Percentiles rank a stretch among this genome's conserved stretches.
Conservation (phyloP, 53 echinoderm and acorn worm species). For the Crossaster papposus region DNA sequence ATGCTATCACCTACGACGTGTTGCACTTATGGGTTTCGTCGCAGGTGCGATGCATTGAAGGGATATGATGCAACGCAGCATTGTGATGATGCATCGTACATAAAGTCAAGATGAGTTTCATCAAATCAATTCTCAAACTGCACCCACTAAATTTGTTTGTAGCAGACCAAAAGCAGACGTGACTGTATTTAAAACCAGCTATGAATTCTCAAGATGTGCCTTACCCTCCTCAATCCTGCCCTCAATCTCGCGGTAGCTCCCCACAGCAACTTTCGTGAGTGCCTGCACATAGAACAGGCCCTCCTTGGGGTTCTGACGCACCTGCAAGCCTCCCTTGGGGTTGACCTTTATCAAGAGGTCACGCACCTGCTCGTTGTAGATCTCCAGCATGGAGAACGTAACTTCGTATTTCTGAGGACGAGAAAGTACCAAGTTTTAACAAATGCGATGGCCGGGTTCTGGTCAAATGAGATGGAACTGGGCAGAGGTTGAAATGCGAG, state of each 20-base stretch:
- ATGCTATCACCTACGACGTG: too few relatives aligned
- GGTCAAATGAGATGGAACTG: too few relatives aligned
- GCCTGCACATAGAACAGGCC: slow-evolving; percentile 94
- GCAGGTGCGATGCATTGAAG: too few relatives aligned
- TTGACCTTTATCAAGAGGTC: slow-evolving; percentile 94
- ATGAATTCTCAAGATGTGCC: not conserved
- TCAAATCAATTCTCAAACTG: too few relatives aligned
- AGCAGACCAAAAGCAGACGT: too few relatives aligned
- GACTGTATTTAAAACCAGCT: not conserved
- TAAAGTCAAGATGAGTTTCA: too few relatives aligned
- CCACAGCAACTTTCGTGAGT: slow-evolving; percentile 92
- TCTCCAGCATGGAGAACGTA: slow-evolving; percentile 98
- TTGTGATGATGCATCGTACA: too few relatives aligned
- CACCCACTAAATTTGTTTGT: too few relatives aligned
- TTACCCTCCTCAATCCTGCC: slow-evolving; percentile 92
- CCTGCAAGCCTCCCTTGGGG: slow-evolving; percentile 92
- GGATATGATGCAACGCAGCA: too few relatives aligned
- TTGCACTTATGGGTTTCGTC: too few relatives aligned
- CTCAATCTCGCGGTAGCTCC: slow-evolving; percentile 98
- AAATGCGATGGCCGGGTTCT: too few relatives aligned
- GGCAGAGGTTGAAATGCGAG: too few relatives aligned
- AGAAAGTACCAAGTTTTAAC: not conserved
- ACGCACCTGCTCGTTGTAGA: slow-evolving; percentile 99
- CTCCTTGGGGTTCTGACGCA: slow-evolving; percentile 96
- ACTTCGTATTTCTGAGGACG: slow-evolving; percentile 92